phyloP scores from a whole-genome alignment of 2,113 vertebrate species.

The Pyxicephalus adspersus region DNA sequence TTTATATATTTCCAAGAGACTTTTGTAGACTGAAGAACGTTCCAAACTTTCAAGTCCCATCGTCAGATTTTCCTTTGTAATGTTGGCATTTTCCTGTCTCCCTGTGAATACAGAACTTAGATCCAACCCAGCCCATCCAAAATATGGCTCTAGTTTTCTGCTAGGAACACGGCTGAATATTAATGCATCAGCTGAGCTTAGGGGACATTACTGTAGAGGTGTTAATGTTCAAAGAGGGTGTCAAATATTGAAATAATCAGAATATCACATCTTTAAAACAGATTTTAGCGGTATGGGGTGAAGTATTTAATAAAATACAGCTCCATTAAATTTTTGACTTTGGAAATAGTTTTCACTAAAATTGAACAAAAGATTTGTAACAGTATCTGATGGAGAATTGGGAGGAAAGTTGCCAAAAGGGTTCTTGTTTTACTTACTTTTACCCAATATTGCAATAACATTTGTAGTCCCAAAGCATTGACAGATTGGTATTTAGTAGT shows the following conservation, averaged over 20 bases:
- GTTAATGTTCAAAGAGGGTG: background rate
- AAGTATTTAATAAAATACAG: background rate
- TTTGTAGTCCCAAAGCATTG: too few relatives aligned
- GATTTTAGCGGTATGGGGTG: background rate
- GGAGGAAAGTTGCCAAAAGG: too few relatives aligned
- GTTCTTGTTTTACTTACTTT: too few relatives aligned
- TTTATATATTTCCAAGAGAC: slow-evolving; percentile 1
- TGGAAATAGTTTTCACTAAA: too few relatives aligned
- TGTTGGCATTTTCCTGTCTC: background rate
- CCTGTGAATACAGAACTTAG: background rate
- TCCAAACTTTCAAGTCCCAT: background rate
- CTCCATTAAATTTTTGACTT: too few relatives aligned
- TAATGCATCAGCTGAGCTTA: background rate
- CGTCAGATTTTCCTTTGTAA: slow-evolving; percentile 9
- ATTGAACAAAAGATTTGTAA: too few relatives aligned
- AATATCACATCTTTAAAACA: background rate
- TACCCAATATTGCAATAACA: too few relatives aligned
- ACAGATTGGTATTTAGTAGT: too few relatives aligned
- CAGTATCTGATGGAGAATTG: too few relatives aligned
- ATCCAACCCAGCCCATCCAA: background rate
- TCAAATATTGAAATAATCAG: background rate
- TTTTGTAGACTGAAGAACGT: background rate
- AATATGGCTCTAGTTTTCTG: background rate
- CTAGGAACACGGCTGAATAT: background rate
- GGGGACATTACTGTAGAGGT: background rate